A percentile compares a stretch with the other conserved stretches of the same genome.
phyloP scores from a whole-genome alignment of 2,797 vertebrate species.

The Gambelia wislizenii region DNA sequence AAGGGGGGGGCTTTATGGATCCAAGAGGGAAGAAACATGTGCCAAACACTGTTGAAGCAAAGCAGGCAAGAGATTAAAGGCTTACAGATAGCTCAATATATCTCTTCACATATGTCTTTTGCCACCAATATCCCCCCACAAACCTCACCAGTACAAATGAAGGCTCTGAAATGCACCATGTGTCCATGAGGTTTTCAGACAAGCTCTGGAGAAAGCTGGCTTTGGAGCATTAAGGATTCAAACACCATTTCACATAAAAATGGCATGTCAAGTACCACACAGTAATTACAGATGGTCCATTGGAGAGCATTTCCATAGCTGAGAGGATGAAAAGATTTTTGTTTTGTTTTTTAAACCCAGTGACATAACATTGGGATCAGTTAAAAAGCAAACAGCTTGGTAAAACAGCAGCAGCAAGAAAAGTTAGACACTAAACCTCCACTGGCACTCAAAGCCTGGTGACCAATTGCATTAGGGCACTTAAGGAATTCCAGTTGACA shows the following conservation, averaged over 20 bases:
- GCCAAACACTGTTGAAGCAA: not conserved
- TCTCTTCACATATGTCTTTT: not conserved
- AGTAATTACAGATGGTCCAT: not conserved
- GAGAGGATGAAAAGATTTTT: not conserved
- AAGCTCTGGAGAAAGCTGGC: slow-evolving; percentile 1
- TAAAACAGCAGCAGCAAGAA: too few species aligned
- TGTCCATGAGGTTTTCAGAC: not conserved
- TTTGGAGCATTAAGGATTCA: not conserved
- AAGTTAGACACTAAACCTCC: too few species aligned
- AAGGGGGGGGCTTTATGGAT: not conserved
- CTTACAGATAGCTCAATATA: not conserved
- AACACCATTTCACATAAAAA: fast-evolving
- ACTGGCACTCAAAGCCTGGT: too few species aligned
- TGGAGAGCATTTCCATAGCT: not conserved
- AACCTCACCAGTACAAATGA: not conserved
- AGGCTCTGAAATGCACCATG: fast-evolving
- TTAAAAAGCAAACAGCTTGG: not conserved
- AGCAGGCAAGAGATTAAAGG: not conserved
- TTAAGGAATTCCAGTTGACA: too few species aligned
- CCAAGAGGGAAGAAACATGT: not conserved
- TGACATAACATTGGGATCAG: not conserved
- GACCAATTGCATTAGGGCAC: too few species aligned
- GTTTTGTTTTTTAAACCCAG: not conserved
- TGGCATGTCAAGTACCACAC: not conserved
- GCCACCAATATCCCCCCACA: too few species aligned